A percentile compares a stretch with the other conserved stretches of the same genome.
phyloP scores from a whole-genome alignment of 2,888 invertebrate species.

The Oasisia sp. region DNA sequence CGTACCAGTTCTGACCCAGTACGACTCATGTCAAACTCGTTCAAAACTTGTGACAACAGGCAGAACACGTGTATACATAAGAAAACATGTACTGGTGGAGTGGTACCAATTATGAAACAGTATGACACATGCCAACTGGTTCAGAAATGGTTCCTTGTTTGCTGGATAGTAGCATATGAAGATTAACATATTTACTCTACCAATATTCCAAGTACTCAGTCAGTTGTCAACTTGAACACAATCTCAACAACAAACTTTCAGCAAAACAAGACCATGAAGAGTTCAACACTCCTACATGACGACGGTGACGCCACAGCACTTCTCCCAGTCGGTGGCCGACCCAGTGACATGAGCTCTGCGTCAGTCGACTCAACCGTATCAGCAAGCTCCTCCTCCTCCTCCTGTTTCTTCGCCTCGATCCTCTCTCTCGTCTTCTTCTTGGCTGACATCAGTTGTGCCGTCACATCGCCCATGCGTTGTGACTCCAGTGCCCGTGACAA shows the following conservation, averaged over 20 bases:
- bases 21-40: too few species aligned
- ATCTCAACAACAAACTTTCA: neutral
- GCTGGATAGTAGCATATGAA: neutral
- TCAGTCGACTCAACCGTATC: neutral
- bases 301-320: neutral
- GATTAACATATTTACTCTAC: too few species aligned
- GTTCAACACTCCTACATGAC: neutral
- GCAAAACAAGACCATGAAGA: neutral
- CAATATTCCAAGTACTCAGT: too few species aligned
- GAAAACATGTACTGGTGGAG: too few species aligned
- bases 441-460: constrained; percentile 20
- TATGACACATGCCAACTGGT: neutral
- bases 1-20: too few species aligned
- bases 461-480: constrained; percentile 21
- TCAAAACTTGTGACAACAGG: too few species aligned
- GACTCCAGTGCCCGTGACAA: neutral
- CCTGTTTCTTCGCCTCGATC: neutral
- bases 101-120: too few species aligned
- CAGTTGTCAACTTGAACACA: too few species aligned
- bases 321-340: neutral
- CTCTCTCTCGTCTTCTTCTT: constrained; percentile 25
- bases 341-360: constrained; percentile 7
- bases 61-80: too few species aligned
- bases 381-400: neutral
- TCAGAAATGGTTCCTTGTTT: too few species aligned